Conservation (phyloP, 1,140 invertebrate species). For the Penaeus vannamei region DNA sequence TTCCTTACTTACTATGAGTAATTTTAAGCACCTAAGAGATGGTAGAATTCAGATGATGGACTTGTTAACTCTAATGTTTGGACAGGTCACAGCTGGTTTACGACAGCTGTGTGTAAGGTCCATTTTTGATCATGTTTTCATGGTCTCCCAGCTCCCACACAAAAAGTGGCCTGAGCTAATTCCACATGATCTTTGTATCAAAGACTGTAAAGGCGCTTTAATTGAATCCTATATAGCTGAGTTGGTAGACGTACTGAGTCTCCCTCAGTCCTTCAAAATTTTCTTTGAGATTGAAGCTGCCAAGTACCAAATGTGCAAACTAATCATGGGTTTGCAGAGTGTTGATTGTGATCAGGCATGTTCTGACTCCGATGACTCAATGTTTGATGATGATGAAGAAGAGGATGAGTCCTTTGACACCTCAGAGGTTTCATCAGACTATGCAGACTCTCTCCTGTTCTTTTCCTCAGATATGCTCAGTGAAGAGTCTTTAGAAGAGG, state of each 20-base stretch:
- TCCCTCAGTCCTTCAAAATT: constrained; percentile 46
- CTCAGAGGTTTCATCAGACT: constrained; percentile 50
- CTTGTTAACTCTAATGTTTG: constrained; percentile 55
- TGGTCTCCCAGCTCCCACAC: constrained; percentile 23
- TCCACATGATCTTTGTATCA: constrained; percentile 36
- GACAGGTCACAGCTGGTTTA: constrained; percentile 48
- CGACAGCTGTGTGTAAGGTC: constrained; percentile 51
- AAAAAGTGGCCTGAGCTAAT: not conserved
- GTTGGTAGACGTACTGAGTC: constrained; percentile 39
- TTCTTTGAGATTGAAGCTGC: constrained; percentile 62
- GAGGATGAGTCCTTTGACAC: constrained; percentile 39
- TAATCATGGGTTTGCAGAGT: constrained; percentile 45
- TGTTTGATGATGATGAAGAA: constrained; percentile 52
- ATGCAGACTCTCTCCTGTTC: constrained; percentile 48
- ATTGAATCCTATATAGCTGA: not conserved
- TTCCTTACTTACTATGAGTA: constrained; percentile 12
- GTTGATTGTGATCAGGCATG: constrained; percentile 56
- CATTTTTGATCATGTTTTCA: constrained; percentile 50
- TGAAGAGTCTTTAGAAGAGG: constrained; percentile 55
- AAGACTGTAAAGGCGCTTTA: constrained; percentile 42
- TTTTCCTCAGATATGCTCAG: constrained; percentile 54
- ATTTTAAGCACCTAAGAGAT: constrained; percentile 33
- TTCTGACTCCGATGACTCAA: constrained; percentile 47
- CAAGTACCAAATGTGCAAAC: constrained; percentile 46
- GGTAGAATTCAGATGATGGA: constrained; percentile 21